Percentiles rank a stretch among this genome's conserved stretches.
phyloP scores from a whole-genome alignment of 2,113 vertebrate genomes.

The Pachypanchax playfairii region DNA sequence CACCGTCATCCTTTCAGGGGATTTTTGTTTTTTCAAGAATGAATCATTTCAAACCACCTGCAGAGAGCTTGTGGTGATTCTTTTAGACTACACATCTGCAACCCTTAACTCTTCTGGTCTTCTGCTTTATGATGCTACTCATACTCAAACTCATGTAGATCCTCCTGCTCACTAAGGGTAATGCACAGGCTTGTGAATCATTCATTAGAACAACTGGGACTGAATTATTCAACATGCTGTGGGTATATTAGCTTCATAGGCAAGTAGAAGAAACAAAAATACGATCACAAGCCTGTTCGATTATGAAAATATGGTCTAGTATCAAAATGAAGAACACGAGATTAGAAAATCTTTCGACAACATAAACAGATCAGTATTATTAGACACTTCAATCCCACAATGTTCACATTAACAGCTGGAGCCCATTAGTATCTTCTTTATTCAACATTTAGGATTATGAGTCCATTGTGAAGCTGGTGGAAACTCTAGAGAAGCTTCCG shows the following conservation, averaged over 20 bases:
- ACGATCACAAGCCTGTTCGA: slow-evolving; percentile 28
- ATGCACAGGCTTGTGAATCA: slow-evolving; percentile 58
- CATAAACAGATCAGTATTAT: neutral
- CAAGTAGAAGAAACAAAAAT: slow-evolving; percentile 38
- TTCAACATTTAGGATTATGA: slow-evolving; percentile 88
- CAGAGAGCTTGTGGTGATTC: slow-evolving; percentile 40
- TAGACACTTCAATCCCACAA: too few species aligned
- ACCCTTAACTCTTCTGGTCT: slow-evolving; percentile 8
- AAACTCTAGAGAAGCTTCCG: slow-evolving; percentile 94
- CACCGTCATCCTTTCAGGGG: neutral
- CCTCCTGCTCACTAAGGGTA: slow-evolving; percentile 44
- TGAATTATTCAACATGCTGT: slow-evolving; percentile 74
- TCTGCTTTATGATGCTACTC: too few species aligned
- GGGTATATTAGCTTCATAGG: slow-evolving; percentile 27
- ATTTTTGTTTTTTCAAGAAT: slow-evolving; percentile 5
- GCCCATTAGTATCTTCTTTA: slow-evolving; percentile 6
- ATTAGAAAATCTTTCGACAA: slow-evolving; percentile 3
- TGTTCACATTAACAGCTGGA: slow-evolving; percentile 2
- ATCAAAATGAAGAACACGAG: slow-evolving; percentile 20
- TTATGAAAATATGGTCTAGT: slow-evolving; percentile 42
- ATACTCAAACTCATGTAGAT: too few species aligned
- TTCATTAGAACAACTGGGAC: slow-evolving; percentile 55
- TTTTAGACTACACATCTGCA: slow-evolving; percentile 43
- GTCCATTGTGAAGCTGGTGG: slow-evolving; percentile 94
- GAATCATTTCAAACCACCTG: slow-evolving; percentile 16